These are phyloP conservation scores for Calliopsis andreniformis DNA, from an alignment of 1,140 invertebrate genomes.

Conservation along the genomic window DNA sequence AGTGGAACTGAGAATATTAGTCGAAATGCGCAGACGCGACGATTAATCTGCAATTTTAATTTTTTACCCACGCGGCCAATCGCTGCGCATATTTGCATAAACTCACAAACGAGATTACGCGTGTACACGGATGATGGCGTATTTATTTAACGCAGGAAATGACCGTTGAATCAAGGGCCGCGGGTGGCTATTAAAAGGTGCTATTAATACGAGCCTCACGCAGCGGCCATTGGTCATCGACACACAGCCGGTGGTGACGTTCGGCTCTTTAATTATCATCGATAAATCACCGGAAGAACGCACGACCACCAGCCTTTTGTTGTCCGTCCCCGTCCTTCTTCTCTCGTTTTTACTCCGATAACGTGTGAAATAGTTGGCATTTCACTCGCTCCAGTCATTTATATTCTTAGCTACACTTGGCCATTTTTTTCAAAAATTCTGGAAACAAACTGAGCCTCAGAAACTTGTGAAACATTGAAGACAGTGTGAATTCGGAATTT, in stretches of 20 bases:
- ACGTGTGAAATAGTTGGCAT: not conserved
- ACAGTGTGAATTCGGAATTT: too few species aligned
- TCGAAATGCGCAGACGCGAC: not conserved
- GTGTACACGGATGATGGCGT: not conserved
- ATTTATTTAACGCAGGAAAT: conserved; percentile 48
- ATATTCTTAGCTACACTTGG: not conserved
- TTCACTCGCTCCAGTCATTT: not conserved
- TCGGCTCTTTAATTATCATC: conserved; percentile 72
- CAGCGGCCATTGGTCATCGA: conserved; percentile 69
- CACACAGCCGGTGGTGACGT: conserved; percentile 69
- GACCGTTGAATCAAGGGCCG: conserved; percentile 22
- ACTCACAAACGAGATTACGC: not conserved
- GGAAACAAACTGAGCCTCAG: too few species aligned
- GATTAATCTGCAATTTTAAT: conserved; percentile 6
- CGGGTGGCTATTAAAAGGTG: conserved; percentile 60
- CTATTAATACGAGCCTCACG: conserved; percentile 73
- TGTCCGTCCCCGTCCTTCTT: conserved; percentile 37
- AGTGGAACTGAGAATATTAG: not conserved
- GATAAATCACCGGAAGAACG: conserved; percentile 69
- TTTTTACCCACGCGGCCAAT: not conserved
- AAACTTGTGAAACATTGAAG: too few species aligned
- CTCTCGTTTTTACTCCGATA: conserved; percentile 39
- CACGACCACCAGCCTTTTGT: not conserved
- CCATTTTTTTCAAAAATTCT: too few species aligned
- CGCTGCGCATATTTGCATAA: conserved; percentile 23